Percentiles rank a stretch among this genome's conserved stretches.
Evolutionary conservation across 2,888 invertebrate genomes (phyloP).

Genomic region (Ichneumoninae sp.): DNA sequence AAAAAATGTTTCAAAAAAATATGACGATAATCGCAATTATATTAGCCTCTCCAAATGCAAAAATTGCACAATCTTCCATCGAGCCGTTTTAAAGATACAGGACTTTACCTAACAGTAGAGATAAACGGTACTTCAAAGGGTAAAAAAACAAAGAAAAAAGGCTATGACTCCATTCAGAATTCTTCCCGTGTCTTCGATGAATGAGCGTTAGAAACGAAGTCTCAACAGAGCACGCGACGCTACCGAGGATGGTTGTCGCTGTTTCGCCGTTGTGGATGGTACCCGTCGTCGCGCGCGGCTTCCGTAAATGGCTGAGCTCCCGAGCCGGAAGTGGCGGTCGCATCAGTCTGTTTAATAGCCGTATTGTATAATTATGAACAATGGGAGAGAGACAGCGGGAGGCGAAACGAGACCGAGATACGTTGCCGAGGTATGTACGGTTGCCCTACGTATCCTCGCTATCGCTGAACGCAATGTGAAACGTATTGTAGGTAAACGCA

Average conservation of each 20-base stretch:
- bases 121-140: neutral
- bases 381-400: conserved; percentile 75
- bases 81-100: neutral
- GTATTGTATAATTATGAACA: conserved; percentile 84
- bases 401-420: conserved; percentile 65
- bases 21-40: neutral
- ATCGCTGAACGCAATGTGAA: conserved; percentile 60
- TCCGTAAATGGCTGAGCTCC: conserved; percentile 79
- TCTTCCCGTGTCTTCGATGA: neutral
- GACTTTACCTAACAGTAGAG: neutral
- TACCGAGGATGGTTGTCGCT: conserved; percentile 27
- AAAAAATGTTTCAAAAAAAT: conserved; percentile 1
- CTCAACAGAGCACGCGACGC: conserved; percentile 21
- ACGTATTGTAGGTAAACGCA: conserved; percentile 43
- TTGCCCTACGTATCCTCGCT: conserved; percentile 38
- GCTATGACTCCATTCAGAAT: neutral
- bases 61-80: neutral
- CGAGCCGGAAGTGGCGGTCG: conserved; percentile 82
- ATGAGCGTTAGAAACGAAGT: neutral
- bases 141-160: neutral
- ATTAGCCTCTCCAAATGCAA: too few species aligned
- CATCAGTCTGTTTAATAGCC: conserved; percentile 84
- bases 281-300: conserved; percentile 73
- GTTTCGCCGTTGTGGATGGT: conserved; percentile 62
- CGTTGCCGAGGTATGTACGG: conserved; percentile 34